phyloP scores from a whole-genome alignment of 2,888 invertebrate genomes.

The Xestia ashworthii region DNA sequence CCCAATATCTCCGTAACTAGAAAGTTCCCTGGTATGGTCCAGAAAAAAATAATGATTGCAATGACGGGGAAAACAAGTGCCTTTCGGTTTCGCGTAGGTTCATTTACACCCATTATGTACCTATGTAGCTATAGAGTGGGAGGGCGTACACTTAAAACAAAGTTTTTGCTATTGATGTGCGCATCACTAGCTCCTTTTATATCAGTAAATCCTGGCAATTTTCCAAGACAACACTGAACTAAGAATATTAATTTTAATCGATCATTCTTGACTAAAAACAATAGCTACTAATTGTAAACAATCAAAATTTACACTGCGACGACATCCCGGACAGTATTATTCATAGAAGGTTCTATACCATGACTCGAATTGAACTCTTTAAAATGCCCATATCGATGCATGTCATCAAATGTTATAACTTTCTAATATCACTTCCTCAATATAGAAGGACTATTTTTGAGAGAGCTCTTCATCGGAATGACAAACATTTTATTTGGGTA shows the following conservation, averaged over 20 bases:
- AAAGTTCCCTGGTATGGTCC: too few relatives aligned
- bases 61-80: too few relatives aligned
- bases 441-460: constrained; percentile 63
- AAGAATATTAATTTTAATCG: constrained; percentile 10
- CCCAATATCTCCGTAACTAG: too few relatives aligned
- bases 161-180: background rate
- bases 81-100: too few relatives aligned
- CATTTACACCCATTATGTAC: background rate
- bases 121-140: background rate
- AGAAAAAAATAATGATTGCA: too few relatives aligned
- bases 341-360: background rate
- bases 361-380: constrained; percentile 12
- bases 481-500: constrained; percentile 61
- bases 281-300: background rate
- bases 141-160: background rate
- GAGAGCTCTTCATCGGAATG: constrained; percentile 64
- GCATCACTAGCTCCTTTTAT: background rate
- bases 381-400: constrained; percentile 47
- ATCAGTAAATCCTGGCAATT: constrained; percentile 19
- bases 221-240: background rate
- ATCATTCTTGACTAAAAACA: constrained; percentile 1
- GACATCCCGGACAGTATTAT: too few relatives aligned
- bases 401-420: constrained; percentile 45
- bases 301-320: background rate
- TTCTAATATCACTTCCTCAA: constrained; percentile 67